phyloP scores from a whole-genome alignment of 2,113 vertebrate genomes.

The Felis chaus region DNA sequence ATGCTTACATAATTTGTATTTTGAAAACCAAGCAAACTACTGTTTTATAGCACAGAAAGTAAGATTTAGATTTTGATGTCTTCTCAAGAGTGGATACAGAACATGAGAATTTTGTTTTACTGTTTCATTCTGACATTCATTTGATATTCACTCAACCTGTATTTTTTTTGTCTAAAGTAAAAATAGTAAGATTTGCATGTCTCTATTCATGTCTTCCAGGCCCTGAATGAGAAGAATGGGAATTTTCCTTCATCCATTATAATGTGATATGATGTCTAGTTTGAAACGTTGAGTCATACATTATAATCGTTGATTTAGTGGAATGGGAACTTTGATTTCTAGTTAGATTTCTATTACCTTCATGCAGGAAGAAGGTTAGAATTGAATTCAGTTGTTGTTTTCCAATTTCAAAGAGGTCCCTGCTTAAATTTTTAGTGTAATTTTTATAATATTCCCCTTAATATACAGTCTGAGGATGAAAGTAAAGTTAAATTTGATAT shows the following conservation, averaged over 20 bases:
- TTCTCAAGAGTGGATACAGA: neutral
- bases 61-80: neutral
- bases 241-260: neutral
- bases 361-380: neutral
- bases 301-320: neutral
- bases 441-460: neutral
- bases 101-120: neutral
- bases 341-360: neutral
- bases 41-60: neutral
- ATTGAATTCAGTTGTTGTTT: neutral
- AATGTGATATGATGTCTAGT: neutral
- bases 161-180: neutral
- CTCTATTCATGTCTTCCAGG: neutral
- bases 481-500: neutral
- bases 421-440: conserved; percentile 6
- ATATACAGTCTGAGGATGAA: neutral
- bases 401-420: neutral
- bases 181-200: neutral
- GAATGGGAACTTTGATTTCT: neutral
- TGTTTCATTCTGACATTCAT: neutral
- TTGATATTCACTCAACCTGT: neutral
- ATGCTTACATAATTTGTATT: neutral
- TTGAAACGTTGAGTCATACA: neutral
- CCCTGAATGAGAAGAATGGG: neutral
- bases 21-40: neutral